These are phyloP conservation scores for Eumerus sabulonum DNA, from an alignment of 2,888 invertebrate genomes.

Conservation along the genomic window DNA sequence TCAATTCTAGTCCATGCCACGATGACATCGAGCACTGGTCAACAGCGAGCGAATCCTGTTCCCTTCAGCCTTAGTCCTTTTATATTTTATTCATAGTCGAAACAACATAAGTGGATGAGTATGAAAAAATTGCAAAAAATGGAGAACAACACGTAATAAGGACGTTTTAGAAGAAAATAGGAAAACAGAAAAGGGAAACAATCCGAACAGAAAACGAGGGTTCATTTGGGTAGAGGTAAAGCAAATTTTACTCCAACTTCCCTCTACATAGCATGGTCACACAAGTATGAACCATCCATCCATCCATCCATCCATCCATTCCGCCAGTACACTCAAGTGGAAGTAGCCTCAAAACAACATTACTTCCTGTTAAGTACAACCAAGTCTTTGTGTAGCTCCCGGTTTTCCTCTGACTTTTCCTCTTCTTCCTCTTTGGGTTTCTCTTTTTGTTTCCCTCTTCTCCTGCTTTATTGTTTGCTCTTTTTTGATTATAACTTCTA, in stretches of 20 bases:
- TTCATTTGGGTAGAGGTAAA: constrained; percentile 40
- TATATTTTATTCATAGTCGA: constrained; percentile 56
- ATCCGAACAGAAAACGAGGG: constrained; percentile 43
- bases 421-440: too few relatives aligned
- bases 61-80: constrained; percentile 37
- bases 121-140: not conserved
- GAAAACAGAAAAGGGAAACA: constrained; percentile 21
- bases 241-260: constrained; percentile 19
- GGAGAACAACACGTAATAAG: too few relatives aligned
- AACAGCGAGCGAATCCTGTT: constrained; percentile 45
- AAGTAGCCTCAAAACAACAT: constrained; percentile 46
- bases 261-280: not conserved
- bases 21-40: not conserved
- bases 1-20: too few relatives aligned
- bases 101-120: constrained; percentile 31
- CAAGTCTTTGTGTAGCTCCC: not conserved
- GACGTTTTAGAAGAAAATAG: not conserved
- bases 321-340: constrained; percentile 31
- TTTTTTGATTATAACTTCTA: constrained; percentile 36
- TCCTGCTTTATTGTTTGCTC: too few relatives aligned
- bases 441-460: too few relatives aligned
- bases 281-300: too few relatives aligned
- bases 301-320: not conserved
- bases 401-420: not conserved
- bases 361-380: constrained; percentile 20